Evolutionary conservation across 2,888 invertebrate genomes (phyloP), one percentile per base, ranked within the genome.

Genomic region (Thymelicus sylvestris): DNA sequence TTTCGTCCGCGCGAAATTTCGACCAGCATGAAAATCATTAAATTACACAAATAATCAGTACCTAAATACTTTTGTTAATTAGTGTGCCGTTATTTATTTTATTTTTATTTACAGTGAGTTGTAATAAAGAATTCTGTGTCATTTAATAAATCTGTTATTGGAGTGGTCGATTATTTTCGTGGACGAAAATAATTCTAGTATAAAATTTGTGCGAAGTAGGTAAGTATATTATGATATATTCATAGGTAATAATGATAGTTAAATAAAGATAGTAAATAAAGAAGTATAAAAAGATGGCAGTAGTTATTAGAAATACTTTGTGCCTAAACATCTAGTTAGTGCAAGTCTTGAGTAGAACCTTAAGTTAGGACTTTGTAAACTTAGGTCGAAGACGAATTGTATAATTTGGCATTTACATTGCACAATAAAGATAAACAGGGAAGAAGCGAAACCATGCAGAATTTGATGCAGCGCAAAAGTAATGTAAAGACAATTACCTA

Each of bases 271-370:
- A 12, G 12, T 52, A 55, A 55, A 24, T 0, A 55, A 31, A 12
- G 12, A 60, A 41, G 39, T 60, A 60, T 60, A 60, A 55, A 55
- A 55, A 52, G 55, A 55, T 55, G 19, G 19, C 24, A 24, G 19
- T 24, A 55, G 55, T 55, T 55, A 52, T 31, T 55, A 55, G 19
- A 24, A 55, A 55, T 55, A 55, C 6, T 24, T 55, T 55, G 55
- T 55, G 55, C 24, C 55, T 55, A 55, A 24, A 55, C 31, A 55
- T 55, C 24, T 10, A 55, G 24, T 55, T 55, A 12, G 55, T 55
- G 55, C 55, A 55, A 55, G 24, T 24, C 55, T 55, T 55, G 55
- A 24, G 10, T 10, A 24, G 19, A 12, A 24, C 24, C 55, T 55
- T 55, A 55, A 2, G 8, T 55, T 55, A 55, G 55, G 24, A 55